phyloP scores from a whole-genome alignment of 2,797 vertebrate species.

The Nothura maculosa region DNA sequence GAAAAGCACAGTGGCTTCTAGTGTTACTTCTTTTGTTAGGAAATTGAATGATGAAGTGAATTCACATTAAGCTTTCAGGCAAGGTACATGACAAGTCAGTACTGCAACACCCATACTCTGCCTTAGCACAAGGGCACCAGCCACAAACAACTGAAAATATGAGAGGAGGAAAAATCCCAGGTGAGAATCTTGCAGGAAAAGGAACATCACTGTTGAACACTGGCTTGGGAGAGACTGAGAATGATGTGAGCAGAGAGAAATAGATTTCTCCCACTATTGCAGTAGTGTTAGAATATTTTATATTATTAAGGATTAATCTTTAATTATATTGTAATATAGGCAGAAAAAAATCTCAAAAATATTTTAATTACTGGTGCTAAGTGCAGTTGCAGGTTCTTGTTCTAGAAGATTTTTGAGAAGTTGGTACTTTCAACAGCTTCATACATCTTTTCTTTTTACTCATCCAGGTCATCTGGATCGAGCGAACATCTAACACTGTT shows the following conservation, averaged over 20 bases:
- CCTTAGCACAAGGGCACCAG: neutral
- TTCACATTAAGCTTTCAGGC: neutral
- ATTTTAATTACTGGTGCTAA: neutral
- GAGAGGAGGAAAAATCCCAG: neutral
- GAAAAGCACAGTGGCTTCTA: neutral
- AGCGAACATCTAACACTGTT: neutral
- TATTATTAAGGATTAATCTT: neutral
- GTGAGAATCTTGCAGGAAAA: neutral
- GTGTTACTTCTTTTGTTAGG: neutral
- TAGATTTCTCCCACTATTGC: neutral
- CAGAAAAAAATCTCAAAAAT: neutral
- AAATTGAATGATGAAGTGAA: neutral
- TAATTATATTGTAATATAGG: neutral
- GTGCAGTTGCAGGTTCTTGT: neutral
- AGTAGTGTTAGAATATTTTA: neutral
- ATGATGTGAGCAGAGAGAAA: neutral
- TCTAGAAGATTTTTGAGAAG: neutral
- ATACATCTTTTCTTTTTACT: conserved; percentile 3
- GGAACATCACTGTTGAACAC: neutral
- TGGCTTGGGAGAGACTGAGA: neutral
- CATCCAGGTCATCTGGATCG: neutral
- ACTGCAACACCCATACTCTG: neutral
- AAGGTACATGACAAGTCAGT: neutral
- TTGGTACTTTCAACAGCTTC: neutral
- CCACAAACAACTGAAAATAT: neutral